phyloP scores from a whole-genome alignment of 1,140 invertebrate species.

The Onthophagus taurus region DNA sequence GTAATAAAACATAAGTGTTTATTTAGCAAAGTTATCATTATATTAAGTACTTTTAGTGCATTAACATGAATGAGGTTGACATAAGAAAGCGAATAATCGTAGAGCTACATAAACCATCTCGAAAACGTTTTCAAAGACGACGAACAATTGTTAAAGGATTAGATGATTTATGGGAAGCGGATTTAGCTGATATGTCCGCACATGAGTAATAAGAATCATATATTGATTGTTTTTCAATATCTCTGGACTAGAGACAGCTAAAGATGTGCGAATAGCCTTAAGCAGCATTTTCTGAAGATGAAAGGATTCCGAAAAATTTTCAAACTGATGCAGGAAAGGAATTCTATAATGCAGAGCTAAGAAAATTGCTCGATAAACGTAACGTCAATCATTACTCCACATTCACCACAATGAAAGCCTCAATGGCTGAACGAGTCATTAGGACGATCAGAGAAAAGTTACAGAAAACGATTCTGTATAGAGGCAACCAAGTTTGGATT shows the following conservation, averaged over 20 bases:
- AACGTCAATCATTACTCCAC: constrained; percentile 35
- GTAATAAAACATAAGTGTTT: too few relatives aligned
- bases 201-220: constrained; percentile 38
- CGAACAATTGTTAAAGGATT: constrained; percentile 32
- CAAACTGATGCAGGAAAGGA: constrained; percentile 34
- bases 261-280: constrained; percentile 29
- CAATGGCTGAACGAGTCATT: constrained; percentile 38
- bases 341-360: constrained; percentile 29
- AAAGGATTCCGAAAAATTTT: constrained; percentile 19
- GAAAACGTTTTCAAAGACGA: constrained; percentile 32
- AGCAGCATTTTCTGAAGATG: constrained; percentile 25
- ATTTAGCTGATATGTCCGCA: constrained; percentile 38
- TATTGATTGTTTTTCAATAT: constrained; percentile 40
- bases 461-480: constrained; percentile 4
- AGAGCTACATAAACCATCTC: constrained; percentile 33
- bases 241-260: constrained; percentile 40
- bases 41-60: too few relatives aligned
- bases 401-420: constrained; percentile 34
- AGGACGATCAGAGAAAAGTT: constrained; percentile 31
- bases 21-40: too few relatives aligned
- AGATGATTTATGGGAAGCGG: constrained; percentile 37
- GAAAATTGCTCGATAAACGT: constrained; percentile 26
- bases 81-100: too few relatives aligned
- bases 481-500: constrained; percentile 5
- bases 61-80: too few relatives aligned